Evolutionary conservation across 2,797 vertebrate genomes (phyloP).

Genomic region (Centropyge bicolor): DNA sequence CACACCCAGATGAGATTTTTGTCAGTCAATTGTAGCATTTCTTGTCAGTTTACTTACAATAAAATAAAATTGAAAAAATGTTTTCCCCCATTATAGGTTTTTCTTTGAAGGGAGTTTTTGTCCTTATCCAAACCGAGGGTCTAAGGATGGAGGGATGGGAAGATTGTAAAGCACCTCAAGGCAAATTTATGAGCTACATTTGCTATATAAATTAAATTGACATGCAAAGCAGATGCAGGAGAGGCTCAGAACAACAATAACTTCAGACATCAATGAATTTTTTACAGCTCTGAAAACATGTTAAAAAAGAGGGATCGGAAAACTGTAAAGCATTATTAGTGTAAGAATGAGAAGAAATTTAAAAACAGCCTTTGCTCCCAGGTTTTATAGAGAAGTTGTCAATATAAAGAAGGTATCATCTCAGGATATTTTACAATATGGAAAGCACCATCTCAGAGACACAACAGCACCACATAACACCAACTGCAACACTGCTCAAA

Average conservation of each 20-base stretch:
- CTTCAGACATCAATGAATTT: not conserved
- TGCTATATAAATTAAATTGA: too few relatives aligned
- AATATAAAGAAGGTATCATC: not conserved
- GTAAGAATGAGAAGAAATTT: not conserved
- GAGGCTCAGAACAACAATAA: not conserved
- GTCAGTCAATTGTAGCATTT: not conserved
- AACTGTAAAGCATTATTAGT: not conserved
- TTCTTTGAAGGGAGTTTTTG: too few relatives aligned
- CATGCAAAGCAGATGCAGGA: not conserved
- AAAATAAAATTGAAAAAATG: not conserved
- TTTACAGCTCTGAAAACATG: not conserved
- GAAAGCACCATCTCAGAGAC: not conserved
- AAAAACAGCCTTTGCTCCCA: not conserved
- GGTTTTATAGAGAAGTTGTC: not conserved
- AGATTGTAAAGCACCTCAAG: too few relatives aligned
- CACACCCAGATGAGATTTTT: not conserved
- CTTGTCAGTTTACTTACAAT: not conserved
- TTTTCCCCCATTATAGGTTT: too few relatives aligned
- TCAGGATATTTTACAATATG: slow-evolving; percentile 6
- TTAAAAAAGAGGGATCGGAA: not conserved
- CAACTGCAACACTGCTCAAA: slow-evolving; percentile 5
- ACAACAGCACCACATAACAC: not conserved
- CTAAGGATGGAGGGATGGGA: too few relatives aligned
- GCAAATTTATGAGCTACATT: too few relatives aligned
- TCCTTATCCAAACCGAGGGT: too few relatives aligned